Base-by-base conservation (phyloP, 2,888 invertebrate genomes). In the Mellilla xanthometata region DNA sequence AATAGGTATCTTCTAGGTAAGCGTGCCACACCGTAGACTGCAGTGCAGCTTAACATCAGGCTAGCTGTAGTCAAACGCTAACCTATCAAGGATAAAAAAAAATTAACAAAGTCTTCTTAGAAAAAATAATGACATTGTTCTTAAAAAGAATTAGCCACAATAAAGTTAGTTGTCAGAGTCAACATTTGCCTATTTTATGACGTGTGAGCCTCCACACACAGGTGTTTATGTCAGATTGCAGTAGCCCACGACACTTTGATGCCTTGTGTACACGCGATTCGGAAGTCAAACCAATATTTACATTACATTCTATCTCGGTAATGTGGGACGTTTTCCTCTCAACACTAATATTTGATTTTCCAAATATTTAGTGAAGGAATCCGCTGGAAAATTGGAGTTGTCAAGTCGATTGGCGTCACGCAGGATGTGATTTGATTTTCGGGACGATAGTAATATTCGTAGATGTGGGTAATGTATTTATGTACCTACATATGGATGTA, bases 261-360 rank as follows among this genome's bases (percentile, higher is more conserved):
- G 42, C 39, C 12, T 32, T 53, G 43, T 41, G 48, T 56, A 52
- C 49, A 33, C 41, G 19, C 13, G 12, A 41, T 54, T 59, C 56
- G 58, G 55, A 60, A 55, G 56, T 59, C 53, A 41, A 51, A 50
- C 31, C 40, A 51, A 57, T 47, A 52, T 56, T 61, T 51, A 49
- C 41, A 24, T 50, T 31, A 13, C 33, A 45, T 54, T 40, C 32
- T 38, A 39, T 5, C 38, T 45, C 29, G 40, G 54, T 39, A 44
- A 59, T 58, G 56, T 57, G 31, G 66, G 48, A 63, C 60, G 52
- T 57, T 53, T 64, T 62, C 56, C 64, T 61, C 55, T 54, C 33
- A 45, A 33, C 33, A 46, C 52, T 49, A 69, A 72, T 70, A 66
- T 74, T 74, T 67, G 56, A 39, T 50, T 42, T 41, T 41, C 35